Base-by-base conservation (phyloP, 2,888 invertebrate species). In the Aphidius colemani region DNA sequence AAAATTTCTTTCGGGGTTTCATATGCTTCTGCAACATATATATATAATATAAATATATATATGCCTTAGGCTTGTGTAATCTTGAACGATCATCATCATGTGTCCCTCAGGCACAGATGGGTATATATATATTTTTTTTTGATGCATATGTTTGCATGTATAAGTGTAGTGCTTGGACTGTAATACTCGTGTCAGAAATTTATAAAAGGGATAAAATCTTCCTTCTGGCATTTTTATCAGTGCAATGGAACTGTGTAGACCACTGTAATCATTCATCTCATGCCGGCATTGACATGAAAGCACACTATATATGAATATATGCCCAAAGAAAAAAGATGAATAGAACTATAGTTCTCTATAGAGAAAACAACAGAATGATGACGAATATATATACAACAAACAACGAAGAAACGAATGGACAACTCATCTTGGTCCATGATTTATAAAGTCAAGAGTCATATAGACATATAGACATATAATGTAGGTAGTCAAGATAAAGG, bases 1-100 rank as follows among this genome's bases (percentile, higher is more conserved):
- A 46, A 46, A 56, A 56, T 30, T 46, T 46, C 7, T 30, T 46
- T 30, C 45, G 11, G 30, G 39, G 39, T 13, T 57, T 39, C 46
- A 46, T 57, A 46, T 39, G 40, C 39, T 46, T 18, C n/a, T 30
- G 18, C 39, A 46, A 30, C 30, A 30, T 30, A 30, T 30, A 44
- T n/a, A n/a, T n/a, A n/a, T n/a, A 45, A 11, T 10, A 39, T 50
- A 30, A n/a, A 48, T 57, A 45, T 13, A 13, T 9, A 57, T 18
- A 18, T 46, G 53, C 51, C 46, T 6, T 41, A 39, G 53, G 46
- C 11, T n/a, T 18, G 45, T 40, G 48, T 61, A 61, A 61, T 61
- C 56, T 56, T 56, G 43, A 48, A 49, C 43, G 50, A 61, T 61
- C 55, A 61, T 61, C 61, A 61, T 61, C 56, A 56, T 49, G 56